These are phyloP conservation scores for Bacillus rossius DNA, from an alignment of 1,140 invertebrate species.

Conservation along the genomic window DNA sequence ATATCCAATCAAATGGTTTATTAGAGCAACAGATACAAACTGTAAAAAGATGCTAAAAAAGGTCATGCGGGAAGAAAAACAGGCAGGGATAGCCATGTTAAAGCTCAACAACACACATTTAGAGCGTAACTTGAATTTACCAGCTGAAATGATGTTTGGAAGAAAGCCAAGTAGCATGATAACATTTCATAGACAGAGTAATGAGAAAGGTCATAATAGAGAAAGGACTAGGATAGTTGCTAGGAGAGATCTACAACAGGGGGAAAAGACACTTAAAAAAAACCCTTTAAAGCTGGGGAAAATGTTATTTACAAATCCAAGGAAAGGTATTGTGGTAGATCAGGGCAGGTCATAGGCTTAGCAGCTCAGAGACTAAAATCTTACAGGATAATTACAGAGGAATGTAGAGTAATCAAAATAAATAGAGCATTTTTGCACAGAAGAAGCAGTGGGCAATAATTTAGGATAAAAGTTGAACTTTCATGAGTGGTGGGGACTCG, in stretches of 20 bases:
- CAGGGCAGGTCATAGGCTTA: too few species aligned
- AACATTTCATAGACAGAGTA: constrained; percentile 6
- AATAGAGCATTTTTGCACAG: too few species aligned
- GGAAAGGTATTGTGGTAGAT: too few species aligned
- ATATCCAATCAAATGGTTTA: constrained; percentile 35
- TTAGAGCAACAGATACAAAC: constrained; percentile 33
- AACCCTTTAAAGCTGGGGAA: too few species aligned
- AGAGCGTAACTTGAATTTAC: constrained; percentile 1
- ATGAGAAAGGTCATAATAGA: constrained; percentile 11
- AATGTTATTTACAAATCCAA: too few species aligned
- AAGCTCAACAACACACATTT: constrained; percentile 16
- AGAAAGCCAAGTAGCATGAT: constrained; percentile 17
- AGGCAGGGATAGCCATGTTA: constrained; percentile 16
- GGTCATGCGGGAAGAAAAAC: constrained; percentile 27
- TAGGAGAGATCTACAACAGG: background rate
- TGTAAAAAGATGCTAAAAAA: constrained; percentile 32
- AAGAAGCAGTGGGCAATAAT: too few species aligned
- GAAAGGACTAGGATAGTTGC: background rate
- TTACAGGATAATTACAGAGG: too few species aligned
- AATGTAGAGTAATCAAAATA: too few species aligned
- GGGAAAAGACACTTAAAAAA: too few species aligned
- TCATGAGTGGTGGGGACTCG: too few species aligned
- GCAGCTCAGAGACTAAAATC: too few species aligned
- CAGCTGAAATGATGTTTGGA: constrained; percentile 18
- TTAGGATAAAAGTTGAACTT: too few species aligned